Conservation (phyloP, 2,888 invertebrate genomes). For the Melanotus villosus region DNA sequence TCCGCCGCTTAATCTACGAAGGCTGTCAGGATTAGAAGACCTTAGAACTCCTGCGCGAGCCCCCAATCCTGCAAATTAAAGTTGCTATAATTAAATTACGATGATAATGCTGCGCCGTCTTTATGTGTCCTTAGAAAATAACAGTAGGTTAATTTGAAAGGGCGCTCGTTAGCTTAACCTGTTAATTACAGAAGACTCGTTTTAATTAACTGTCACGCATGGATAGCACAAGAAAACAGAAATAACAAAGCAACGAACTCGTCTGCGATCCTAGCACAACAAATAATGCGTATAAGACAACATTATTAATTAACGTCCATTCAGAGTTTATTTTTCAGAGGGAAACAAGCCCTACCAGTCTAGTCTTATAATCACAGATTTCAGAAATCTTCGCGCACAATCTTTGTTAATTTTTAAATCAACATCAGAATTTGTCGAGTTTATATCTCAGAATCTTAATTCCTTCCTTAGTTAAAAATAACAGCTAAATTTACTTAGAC, state of each 20-base stretch:
- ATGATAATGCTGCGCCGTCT: slow-evolving; percentile 12
- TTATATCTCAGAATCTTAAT: too few relatives aligned
- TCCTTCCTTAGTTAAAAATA: too few relatives aligned
- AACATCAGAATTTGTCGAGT: too few relatives aligned
- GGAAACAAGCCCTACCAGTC: too few relatives aligned
- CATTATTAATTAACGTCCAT: slow-evolving; percentile 24
- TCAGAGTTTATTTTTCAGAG: too few relatives aligned
- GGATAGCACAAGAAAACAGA: not conserved
- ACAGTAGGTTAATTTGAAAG: slow-evolving; percentile 13
- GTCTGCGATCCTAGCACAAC: slow-evolving; percentile 2
- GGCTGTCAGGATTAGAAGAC: slow-evolving; percentile 26
- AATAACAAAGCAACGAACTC: slow-evolving; percentile 15
- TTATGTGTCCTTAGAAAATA: slow-evolving; percentile 21
- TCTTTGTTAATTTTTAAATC: too few relatives aligned
- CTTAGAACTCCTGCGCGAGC: not conserved
- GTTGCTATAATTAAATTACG: slow-evolving; percentile 18
- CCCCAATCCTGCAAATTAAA: slow-evolving; percentile 29
- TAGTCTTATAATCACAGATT: too few relatives aligned
- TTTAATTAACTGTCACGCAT: slow-evolving; percentile 9
- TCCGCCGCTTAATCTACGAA: slow-evolving; percentile 14
- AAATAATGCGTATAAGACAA: slow-evolving; percentile 18
- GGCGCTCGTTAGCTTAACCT: slow-evolving; percentile 18
- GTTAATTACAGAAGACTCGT: slow-evolving; percentile 8
- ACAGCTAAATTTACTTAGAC: too few relatives aligned
- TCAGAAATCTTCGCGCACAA: too few relatives aligned